A percentile compares a stretch with the other conserved stretches of the same genome.
These are phyloP conservation scores for Ruditapes philippinarum DNA, from an alignment of 1,140 invertebrate genomes.

Conservation along the genomic window DNA sequence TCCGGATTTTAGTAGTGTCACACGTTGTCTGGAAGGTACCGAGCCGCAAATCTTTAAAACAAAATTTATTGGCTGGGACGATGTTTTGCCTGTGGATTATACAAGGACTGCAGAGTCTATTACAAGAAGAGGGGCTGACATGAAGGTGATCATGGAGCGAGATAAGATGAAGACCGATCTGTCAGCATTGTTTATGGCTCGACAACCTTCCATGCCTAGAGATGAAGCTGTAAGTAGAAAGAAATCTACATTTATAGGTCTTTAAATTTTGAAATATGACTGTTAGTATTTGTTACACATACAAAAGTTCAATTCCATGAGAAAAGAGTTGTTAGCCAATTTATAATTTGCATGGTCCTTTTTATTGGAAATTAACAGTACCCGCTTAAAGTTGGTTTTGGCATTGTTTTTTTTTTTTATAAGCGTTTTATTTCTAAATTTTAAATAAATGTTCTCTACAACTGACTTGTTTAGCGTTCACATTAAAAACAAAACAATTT, in stretches of 20 bases:
- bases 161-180: slow-evolving; percentile 93
- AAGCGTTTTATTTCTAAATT: too few relatives aligned
- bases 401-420: too few relatives aligned
- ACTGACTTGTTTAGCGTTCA: too few relatives aligned
- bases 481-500: too few relatives aligned
- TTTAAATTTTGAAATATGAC: too few relatives aligned
- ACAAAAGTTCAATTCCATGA: too few relatives aligned
- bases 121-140: slow-evolving; percentile 97
- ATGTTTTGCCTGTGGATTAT: slow-evolving; percentile 99
- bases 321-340: too few relatives aligned
- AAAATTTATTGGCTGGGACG: slow-evolving; percentile 99
- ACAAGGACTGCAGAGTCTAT: slow-evolving; percentile 99
- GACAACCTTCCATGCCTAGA: slow-evolving; percentile 95
- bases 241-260: background rate
- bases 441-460: too few relatives aligned
- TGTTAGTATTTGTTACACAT: too few relatives aligned
- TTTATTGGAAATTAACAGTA: too few relatives aligned
- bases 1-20: slow-evolving; percentile 95
- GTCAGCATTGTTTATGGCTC: slow-evolving; percentile 97
- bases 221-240: slow-evolving; percentile 91
- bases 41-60: slow-evolving; percentile 96
- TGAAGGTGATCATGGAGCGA: slow-evolving; percentile 90
- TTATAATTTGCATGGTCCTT: too few relatives aligned
- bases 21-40: slow-evolving; percentile 91
- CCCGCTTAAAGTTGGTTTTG: too few relatives aligned